Conservation (phyloP, 2,797 vertebrate genomes). For the Pangasius larnaudii region DNA sequence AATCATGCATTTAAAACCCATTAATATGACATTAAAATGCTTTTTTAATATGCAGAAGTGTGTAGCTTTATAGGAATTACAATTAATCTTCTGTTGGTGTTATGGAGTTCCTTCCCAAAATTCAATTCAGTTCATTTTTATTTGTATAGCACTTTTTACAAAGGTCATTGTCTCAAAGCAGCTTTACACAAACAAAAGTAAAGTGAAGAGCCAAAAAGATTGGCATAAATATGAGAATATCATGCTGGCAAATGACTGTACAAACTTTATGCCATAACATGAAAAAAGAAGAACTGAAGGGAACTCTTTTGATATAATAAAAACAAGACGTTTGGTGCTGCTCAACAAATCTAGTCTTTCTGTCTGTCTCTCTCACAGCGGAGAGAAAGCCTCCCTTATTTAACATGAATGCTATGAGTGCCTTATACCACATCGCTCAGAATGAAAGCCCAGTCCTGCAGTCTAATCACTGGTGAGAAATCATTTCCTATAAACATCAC, state of each 20-base stretch:
- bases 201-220: conserved; percentile 1
- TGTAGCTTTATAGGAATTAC: background rate
- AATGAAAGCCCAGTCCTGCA: conserved; percentile 91
- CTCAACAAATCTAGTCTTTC: conserved; percentile 36
- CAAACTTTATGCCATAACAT: background rate
- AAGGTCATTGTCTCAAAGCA: too few species aligned
- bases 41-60: background rate
- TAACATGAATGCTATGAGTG: conserved; percentile 98
- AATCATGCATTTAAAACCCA: background rate
- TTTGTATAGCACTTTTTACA: too few species aligned
- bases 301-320: background rate
- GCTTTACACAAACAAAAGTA: too few species aligned
- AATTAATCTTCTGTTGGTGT: background rate
- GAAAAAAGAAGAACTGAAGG: background rate
- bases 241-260: conserved; percentile 3
- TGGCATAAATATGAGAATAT: background rate
- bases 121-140: too few species aligned
- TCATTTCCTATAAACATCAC: background rate
- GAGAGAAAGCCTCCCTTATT: conserved; percentile 94
- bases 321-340: background rate
- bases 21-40: background rate
- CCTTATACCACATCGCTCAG: conserved; percentile 98
- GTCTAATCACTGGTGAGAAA: conserved; percentile 89
- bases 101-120: background rate
- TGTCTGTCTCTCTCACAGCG: conserved; percentile 70